Evolutionary conservation across 2,888 invertebrate genomes (phyloP).

Genomic region (Tachina grossa): DNA sequence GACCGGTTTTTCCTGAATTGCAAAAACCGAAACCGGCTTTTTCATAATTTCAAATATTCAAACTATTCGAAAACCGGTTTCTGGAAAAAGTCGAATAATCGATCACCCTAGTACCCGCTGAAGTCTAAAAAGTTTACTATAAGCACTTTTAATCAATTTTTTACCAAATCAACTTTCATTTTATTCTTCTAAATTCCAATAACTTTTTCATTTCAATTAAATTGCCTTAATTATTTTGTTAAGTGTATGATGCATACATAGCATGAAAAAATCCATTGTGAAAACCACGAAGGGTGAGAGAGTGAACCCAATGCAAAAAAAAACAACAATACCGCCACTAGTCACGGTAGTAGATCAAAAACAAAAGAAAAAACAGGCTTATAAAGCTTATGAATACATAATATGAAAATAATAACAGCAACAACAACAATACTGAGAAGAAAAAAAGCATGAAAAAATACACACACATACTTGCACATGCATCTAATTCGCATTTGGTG

Average conservation of each 20-base stretch:
- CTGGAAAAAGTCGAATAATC: too few species aligned
- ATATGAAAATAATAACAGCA: slow-evolving; percentile 38
- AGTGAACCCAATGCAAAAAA: not conserved
- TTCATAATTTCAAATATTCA: too few species aligned
- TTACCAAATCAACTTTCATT: too few species aligned
- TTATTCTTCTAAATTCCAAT: too few species aligned
- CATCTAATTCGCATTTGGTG: slow-evolving; percentile 46
- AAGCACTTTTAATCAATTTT: too few species aligned
- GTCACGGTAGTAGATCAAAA: slow-evolving; percentile 31
- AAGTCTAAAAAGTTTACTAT: too few species aligned
- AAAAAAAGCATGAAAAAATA: slow-evolving; percentile 66
- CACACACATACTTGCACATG: slow-evolving; percentile 7
- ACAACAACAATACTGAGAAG: slow-evolving; percentile 15
- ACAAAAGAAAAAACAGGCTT: slow-evolving; percentile 48
- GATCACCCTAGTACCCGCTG: too few species aligned
- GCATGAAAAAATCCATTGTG: not conserved
- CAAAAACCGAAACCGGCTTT: too few species aligned
- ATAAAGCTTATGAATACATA: slow-evolving; percentile 69
- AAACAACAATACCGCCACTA: slow-evolving; percentile 21
- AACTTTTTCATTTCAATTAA: not conserved
- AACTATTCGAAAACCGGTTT: too few species aligned
- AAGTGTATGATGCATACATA: slow-evolving; percentile 3
- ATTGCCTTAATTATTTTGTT: not conserved
- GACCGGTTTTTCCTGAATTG: too few species aligned
- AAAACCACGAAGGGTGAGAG: not conserved